Conservation (phyloP, 2,113 vertebrate genomes). For the Ctenodactylus gundi region DNA sequence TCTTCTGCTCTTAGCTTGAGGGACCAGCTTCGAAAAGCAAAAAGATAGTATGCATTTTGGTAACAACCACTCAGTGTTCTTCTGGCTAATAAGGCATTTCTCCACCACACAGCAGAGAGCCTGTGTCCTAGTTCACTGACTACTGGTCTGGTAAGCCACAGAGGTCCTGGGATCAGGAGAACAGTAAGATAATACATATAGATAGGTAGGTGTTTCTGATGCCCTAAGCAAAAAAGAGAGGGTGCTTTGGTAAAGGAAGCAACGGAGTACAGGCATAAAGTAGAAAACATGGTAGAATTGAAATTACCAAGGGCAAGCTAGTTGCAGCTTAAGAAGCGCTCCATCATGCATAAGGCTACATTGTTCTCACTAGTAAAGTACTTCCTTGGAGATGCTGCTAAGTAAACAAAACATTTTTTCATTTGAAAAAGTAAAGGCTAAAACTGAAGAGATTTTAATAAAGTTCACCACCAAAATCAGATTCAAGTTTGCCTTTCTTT, state of each 20-base stretch:
- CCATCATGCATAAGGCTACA: background rate
- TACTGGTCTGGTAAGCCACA: background rate
- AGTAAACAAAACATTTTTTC: slow-evolving; percentile 15
- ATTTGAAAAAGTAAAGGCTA: background rate
- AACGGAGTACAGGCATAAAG: background rate
- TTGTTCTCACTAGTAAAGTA: background rate
- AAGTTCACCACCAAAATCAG: background rate
- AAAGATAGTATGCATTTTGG: background rate
- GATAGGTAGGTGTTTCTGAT: background rate
- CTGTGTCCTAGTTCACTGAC: background rate
- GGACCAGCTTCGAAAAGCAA: background rate
- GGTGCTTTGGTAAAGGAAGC: background rate
- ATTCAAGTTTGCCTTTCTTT: background rate
- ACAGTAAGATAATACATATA: background rate
- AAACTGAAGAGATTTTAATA: background rate
- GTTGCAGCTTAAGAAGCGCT: background rate
- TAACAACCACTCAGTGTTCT: background rate
- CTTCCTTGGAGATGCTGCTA: background rate
- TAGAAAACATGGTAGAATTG: background rate
- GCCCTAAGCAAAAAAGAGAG: background rate
- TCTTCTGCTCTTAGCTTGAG: background rate
- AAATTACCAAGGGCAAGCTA: background rate
- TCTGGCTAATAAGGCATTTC: background rate
- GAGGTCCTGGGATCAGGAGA: background rate
- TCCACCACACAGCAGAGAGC: background rate